Evolutionary conservation across 2,113 vertebrate species (phyloP).

Genomic region (Climacteris rufus): DNA sequence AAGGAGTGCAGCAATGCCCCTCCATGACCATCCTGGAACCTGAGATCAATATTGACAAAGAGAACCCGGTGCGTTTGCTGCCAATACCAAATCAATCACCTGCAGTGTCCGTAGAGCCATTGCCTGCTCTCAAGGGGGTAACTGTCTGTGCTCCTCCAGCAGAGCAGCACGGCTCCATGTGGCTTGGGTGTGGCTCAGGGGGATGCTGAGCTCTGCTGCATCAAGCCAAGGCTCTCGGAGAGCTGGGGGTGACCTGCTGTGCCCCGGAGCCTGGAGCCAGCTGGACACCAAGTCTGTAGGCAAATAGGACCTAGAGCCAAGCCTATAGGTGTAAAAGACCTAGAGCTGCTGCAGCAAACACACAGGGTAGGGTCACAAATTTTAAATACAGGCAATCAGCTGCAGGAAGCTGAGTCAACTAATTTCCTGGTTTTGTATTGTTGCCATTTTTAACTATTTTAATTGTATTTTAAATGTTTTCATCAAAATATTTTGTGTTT

Average conservation of each 20-base stretch:
- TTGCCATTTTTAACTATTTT: background rate
- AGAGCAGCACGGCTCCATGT: accelerated
- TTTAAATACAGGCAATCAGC: background rate
- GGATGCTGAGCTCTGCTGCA: background rate
- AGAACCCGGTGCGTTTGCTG: slow-evolving; percentile 76
- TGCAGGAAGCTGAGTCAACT: background rate
- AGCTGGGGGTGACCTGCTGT: background rate
- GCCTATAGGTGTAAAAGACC: background rate
- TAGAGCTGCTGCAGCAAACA: background rate
- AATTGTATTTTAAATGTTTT: background rate
- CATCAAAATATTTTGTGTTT: background rate
- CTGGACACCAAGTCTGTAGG: background rate
- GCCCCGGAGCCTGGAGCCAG: accelerated
- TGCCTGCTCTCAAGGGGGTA: background rate
- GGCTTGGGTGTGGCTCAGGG: accelerated
- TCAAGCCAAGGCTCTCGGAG: background rate
- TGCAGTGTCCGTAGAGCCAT: accelerated
- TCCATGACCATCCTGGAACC: slow-evolving; percentile 87
- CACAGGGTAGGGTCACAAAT: background rate
- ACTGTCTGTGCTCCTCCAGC: accelerated
- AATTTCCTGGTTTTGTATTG: background rate
- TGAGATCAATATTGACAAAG: slow-evolving; percentile 79
- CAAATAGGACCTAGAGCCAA: background rate
- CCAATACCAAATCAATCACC: accelerated
- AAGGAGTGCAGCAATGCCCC: slow-evolving; percentile 85